A percentile compares a stretch with the other conserved stretches of the same genome.
phyloP scores from a whole-genome alignment of 2,888 invertebrate species.

The Sceliomorpha sp. region DNA sequence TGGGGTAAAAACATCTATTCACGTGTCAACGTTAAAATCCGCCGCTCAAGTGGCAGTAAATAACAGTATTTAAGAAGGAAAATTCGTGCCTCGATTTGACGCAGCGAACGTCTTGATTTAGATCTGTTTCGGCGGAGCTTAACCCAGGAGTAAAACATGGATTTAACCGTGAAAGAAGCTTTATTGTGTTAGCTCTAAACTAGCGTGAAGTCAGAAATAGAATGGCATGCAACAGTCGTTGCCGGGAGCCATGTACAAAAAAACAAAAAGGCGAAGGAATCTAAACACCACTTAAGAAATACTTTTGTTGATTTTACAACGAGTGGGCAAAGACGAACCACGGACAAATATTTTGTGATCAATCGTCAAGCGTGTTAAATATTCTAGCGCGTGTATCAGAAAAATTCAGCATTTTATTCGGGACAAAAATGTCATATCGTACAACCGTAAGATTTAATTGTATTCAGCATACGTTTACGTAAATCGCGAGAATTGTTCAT shows the following conservation, averaged over 20 bases:
- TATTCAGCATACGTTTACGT: too few species aligned
- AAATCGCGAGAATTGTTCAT: too few species aligned
- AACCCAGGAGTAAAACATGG: conserved; percentile 27
- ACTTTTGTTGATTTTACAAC: conserved; percentile 18
- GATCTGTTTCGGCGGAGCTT: conserved; percentile 25
- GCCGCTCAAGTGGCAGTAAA: too few species aligned
- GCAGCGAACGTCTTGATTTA: conserved; percentile 19
- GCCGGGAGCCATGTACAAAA: conserved; percentile 29
- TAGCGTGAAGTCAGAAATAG: conserved; percentile 41
- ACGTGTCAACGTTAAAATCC: conserved; percentile 13
- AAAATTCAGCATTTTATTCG: too few species aligned
- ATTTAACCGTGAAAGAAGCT: conserved; percentile 41
- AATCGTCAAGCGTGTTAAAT: conserved; percentile 14
- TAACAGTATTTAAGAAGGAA: conserved; percentile 16
- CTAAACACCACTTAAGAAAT: conserved; percentile 21
- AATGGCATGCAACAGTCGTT: conserved; percentile 32
- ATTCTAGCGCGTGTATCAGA: background rate
- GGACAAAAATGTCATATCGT: too few species aligned
- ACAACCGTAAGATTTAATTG: too few species aligned
- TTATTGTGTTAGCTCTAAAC: conserved; percentile 29
- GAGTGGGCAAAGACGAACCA: conserved; percentile 8
- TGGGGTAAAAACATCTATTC: conserved; percentile 13
- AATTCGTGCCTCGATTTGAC: conserved; percentile 27
- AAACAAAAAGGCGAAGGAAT: conserved; percentile 19
- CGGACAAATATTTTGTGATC: conserved; percentile 28